Conservation (phyloP, 92 coral and sea anemone genomes). For the Montipora capitata region DNA sequence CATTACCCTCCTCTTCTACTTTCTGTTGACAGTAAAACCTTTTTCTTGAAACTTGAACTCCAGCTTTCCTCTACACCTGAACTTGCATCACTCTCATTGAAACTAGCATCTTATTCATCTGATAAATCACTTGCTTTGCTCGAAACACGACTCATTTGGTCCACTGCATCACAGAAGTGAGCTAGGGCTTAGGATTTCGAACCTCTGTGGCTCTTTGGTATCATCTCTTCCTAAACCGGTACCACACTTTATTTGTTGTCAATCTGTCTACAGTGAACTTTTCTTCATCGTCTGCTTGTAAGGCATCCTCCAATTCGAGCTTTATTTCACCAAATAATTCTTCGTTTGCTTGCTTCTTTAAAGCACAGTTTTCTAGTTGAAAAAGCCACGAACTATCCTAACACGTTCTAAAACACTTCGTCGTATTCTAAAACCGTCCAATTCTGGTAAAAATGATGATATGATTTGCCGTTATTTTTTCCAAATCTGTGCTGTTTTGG, state of each 20-base stretch:
- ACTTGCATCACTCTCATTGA: constrained; percentile 46
- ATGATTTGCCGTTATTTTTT: too few species aligned
- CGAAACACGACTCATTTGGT: constrained; percentile 54
- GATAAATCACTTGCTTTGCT: constrained; percentile 65
- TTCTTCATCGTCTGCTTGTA: too few species aligned
- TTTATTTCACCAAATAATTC: not conserved
- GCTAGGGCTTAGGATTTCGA: constrained; percentile 46
- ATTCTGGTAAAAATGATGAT: too few species aligned
- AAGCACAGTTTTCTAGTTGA: constrained; percentile 11
- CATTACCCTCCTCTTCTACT: constrained; percentile 41
- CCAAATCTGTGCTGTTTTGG: too few species aligned
- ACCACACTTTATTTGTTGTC: constrained; percentile 65
- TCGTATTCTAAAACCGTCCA: too few species aligned
- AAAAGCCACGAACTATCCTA: constrained; percentile 40
- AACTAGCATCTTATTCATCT: constrained; percentile 18
- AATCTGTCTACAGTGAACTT: constrained; percentile 28
- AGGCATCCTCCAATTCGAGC: constrained; percentile 49
- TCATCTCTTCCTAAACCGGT: constrained; percentile 61
- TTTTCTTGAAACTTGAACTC: too few species aligned
- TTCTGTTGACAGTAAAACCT: constrained; percentile 41
- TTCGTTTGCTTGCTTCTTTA: too few species aligned
- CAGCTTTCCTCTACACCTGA: constrained; percentile 38
- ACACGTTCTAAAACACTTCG: too few species aligned
- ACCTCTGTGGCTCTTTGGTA: constrained; percentile 63
- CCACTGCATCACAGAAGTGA: constrained; percentile 69